A percentile compares a stretch with the other conserved stretches of the same genome.
Conservation (phyloP, 2,113 vertebrate species). For the Chaetops frenatus region DNA sequence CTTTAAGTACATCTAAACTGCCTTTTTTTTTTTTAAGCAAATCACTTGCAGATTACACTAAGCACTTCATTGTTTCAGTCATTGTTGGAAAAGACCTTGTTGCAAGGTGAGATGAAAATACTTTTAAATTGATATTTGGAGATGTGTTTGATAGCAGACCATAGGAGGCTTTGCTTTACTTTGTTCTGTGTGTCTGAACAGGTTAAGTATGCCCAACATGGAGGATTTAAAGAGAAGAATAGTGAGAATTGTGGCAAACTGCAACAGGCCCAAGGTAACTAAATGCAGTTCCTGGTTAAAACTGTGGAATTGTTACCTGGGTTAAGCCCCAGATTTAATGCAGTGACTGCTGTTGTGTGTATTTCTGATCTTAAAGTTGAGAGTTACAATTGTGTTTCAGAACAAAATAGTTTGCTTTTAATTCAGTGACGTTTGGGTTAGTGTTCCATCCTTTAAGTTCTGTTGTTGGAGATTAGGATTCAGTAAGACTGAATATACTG, state of each 20-base stretch:
- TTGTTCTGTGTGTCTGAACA: conserved; percentile 52
- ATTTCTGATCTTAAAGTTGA: neutral
- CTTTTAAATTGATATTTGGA: neutral
- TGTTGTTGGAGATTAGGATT: neutral
- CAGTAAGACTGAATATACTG: rapidly evolving
- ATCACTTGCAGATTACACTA: conserved; percentile 87
- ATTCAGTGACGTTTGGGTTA: neutral
- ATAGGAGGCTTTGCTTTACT: neutral
- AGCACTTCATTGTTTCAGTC: conserved; percentile 87
- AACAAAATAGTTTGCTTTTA: neutral
- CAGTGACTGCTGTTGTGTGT: neutral
- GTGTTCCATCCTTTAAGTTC: neutral
- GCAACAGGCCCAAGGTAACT: conserved; percentile 90
- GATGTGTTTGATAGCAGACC: neutral
- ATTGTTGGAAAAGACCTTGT: conserved; percentile 93
- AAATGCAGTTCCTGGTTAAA: neutral
- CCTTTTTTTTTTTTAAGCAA: conserved; percentile 74
- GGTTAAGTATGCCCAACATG: conserved; percentile 93
- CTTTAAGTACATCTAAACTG: neutral
- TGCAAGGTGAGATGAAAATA: conserved; percentile 77
- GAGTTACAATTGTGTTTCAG: neutral
- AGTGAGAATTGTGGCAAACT: conserved; percentile 89
- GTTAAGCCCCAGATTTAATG: neutral
- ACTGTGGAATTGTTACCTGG: neutral
- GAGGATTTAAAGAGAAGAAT: conserved; percentile 90